Evolutionary conservation across 1,140 invertebrate species (phyloP).

Genomic region (Medauroidea extradentata): DNA sequence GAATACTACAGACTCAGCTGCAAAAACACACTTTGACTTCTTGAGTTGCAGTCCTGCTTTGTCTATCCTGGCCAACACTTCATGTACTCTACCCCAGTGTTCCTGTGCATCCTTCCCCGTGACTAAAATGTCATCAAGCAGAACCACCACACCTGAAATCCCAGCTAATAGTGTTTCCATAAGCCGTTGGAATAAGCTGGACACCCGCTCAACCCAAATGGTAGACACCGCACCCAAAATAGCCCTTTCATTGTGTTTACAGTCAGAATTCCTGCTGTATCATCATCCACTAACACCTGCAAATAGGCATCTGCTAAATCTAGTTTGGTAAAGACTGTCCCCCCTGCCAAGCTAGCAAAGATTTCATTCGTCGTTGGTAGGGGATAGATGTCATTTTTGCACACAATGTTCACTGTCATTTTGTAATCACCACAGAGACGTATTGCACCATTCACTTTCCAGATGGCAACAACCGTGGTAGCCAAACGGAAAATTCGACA

Average conservation of each 20-base stretch:
- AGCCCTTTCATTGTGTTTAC: constrained; percentile 43
- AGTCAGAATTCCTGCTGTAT: not conserved
- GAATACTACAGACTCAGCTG: constrained; percentile 29
- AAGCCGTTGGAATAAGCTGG: constrained; percentile 35
- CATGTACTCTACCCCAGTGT: not conserved
- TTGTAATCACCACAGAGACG: constrained; percentile 40
- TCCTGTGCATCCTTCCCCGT: not conserved
- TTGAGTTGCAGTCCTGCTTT: constrained; percentile 29
- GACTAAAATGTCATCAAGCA: not conserved
- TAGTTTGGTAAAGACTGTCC: constrained; percentile 29
- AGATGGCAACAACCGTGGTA: constrained; percentile 9
- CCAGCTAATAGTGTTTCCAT: not conserved
- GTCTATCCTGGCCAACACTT: not conserved
- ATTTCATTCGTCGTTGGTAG: constrained; percentile 15
- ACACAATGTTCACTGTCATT: constrained; percentile 20
- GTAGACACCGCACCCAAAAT: constrained; percentile 44
- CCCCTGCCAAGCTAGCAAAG: constrained; percentile 22
- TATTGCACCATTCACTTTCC: constrained; percentile 18
- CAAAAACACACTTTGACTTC: constrained; percentile 35
- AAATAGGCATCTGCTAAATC: constrained; percentile 34
- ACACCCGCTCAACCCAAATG: constrained; percentile 45
- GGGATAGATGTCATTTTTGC: constrained; percentile 18
- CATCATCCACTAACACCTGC: constrained; percentile 34
- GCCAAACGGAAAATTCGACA: constrained; percentile 24
- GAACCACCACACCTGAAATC: not conserved